phyloP scores from a whole-genome alignment of 2,797 vertebrate genomes.

The Fistularia commersonii region DNA sequence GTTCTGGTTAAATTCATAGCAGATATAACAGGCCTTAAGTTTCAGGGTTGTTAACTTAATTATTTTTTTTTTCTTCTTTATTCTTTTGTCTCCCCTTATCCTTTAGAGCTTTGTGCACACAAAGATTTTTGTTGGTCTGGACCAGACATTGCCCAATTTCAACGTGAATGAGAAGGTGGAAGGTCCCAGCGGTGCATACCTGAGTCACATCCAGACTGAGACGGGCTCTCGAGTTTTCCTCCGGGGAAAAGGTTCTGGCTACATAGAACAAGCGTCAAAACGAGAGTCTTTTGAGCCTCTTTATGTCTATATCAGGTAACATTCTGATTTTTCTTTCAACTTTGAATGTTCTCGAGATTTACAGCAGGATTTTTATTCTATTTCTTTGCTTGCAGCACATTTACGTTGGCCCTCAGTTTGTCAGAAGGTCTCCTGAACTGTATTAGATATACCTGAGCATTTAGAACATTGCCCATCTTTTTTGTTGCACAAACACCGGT shows the following conservation, averaged over 20 bases:
- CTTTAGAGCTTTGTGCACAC: slow-evolving; percentile 81
- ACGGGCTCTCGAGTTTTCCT: slow-evolving; percentile 80
- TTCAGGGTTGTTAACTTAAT: no score
- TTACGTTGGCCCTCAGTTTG: no score
- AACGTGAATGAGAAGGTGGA: slow-evolving; percentile 81
- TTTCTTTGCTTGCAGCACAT: no score
- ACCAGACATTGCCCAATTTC: slow-evolving; percentile 71
- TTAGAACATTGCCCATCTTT: no score
- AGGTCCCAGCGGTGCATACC: slow-evolving; percentile 75
- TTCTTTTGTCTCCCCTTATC: neutral
- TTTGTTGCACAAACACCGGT: no score
- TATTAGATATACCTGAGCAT: no score
- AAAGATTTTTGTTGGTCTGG: slow-evolving; percentile 83
- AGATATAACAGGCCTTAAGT: no score
- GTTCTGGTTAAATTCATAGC: neutral
- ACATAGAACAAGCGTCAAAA: slow-evolving; percentile 82
- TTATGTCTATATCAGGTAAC: slow-evolving; percentile 82
- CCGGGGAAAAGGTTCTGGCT: slow-evolving; percentile 78
- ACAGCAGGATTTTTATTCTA: no score
- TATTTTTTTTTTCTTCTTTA: no score
- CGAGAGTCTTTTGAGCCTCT: slow-evolving; percentile 82
- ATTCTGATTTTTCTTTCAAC: neutral
- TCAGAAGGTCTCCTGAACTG: no score
- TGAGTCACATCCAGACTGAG: slow-evolving; percentile 81
- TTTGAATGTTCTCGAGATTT: neutral